Evolutionary conservation across 2,888 invertebrate genomes (phyloP).

Genomic region (Amblyteles armatorius): DNA sequence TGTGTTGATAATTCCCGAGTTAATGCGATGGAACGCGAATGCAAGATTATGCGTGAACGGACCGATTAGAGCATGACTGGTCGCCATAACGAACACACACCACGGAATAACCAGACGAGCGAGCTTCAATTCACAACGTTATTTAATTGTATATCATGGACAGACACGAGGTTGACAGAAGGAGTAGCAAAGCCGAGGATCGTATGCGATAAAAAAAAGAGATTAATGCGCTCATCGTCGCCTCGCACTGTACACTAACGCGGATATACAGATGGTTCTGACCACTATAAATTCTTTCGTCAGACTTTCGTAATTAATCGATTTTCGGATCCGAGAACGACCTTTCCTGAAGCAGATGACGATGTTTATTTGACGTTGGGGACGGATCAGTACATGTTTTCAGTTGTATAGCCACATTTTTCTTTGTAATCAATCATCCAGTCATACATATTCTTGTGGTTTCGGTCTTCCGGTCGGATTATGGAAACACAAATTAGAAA

Average conservation of each 20-base stretch:
- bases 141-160: background rate
- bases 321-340: background rate
- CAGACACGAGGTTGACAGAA: background rate
- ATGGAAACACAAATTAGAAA: no score
- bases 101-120: background rate
- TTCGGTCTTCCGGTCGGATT: no score
- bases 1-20: slow-evolving; percentile 1
- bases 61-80: slow-evolving; percentile 26
- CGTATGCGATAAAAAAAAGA: background rate
- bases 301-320: background rate
- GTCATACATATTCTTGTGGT: no score
- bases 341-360: background rate
- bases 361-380: background rate
- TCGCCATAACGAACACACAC: background rate
- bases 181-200: background rate
- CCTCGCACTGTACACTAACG: background rate
- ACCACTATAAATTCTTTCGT: background rate
- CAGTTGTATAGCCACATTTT: no score
- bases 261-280: background rate
- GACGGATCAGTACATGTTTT: no score
- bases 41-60: slow-evolving; percentile 30
- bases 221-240: background rate
- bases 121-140: background rate
- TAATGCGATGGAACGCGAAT: slow-evolving; percentile 29
- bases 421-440: no score